Percentiles rank a stretch among this genome's conserved stretches.
Evolutionary conservation across 2,113 vertebrate species (phyloP).

Genomic region (Nyctereutes procyonoides): DNA sequence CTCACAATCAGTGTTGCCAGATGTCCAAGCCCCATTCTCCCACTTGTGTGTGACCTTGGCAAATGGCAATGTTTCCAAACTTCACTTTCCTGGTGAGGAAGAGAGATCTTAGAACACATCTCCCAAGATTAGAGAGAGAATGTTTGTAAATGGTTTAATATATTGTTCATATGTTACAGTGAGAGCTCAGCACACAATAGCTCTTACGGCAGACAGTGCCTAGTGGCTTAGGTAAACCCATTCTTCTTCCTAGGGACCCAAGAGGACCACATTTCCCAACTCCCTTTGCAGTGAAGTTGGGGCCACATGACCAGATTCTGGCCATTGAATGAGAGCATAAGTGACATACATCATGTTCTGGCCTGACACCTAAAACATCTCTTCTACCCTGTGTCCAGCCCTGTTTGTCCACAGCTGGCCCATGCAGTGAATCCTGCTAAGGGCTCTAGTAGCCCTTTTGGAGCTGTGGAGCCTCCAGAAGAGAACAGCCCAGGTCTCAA

Average conservation of each 20-base stretch:
- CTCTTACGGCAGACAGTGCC: not conserved
- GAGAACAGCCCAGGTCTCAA: not conserved
- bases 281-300: not conserved
- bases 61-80: not conserved
- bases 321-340: not conserved
- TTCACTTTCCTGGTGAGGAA: not conserved
- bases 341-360: not conserved
- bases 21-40: not conserved
- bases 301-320: not conserved
- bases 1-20: not conserved
- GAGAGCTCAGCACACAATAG: not conserved
- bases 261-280: constrained; percentile 27
- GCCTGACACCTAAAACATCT: not conserved
- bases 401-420: not conserved
- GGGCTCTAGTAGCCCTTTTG: not conserved
- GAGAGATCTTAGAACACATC: not conserved
- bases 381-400: not conserved
- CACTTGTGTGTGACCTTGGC: not conserved
- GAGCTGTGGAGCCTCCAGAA: not conserved
- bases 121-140: not conserved
- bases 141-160: not conserved
- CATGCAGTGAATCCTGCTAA: not conserved
- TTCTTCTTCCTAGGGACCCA: not conserved
- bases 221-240: not conserved
- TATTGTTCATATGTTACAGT: not conserved